Percentiles rank a stretch among this genome's conserved stretches.
These are phyloP conservation scores for Notoglanidium macrostoma DNA, from an alignment of 2,797 vertebrate genomes.

Conservation along the genomic window DNA sequence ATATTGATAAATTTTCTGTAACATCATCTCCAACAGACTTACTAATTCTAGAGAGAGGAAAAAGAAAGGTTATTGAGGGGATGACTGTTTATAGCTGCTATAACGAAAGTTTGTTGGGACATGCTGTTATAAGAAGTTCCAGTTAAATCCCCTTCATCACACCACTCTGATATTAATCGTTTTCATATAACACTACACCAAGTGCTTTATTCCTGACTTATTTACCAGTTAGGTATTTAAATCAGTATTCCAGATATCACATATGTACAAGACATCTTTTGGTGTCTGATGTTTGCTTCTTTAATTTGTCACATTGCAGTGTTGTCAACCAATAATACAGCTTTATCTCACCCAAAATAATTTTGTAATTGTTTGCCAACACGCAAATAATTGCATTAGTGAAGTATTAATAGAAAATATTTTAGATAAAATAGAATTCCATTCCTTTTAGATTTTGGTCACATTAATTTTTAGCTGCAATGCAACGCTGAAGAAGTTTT, in stretches of 20 bases:
- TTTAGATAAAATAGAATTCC: neutral
- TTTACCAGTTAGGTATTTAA: neutral
- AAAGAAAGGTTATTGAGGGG: neutral
- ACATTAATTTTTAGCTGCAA: neutral
- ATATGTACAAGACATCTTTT: neutral
- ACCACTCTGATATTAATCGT: neutral
- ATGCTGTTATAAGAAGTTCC: neutral
- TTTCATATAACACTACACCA: neutral
- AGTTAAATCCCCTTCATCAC: neutral
- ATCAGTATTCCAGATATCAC: neutral
- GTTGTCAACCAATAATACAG: neutral
- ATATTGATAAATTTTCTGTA: neutral
- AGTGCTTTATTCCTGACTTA: neutral
- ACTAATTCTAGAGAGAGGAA: neutral
- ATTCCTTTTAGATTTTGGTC: neutral
- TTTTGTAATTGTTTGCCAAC: neutral
- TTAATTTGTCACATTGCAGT: neutral
- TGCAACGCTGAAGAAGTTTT: neutral
- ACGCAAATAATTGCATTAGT: neutral
- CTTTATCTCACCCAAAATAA: neutral
- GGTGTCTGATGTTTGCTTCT: neutral
- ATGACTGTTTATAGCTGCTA: neutral
- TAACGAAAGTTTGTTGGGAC: neutral
- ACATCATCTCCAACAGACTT: neutral
- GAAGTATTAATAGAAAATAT: constrained; percentile 3